A percentile compares a stretch with the other conserved stretches of the same genome.
These are phyloP conservation scores for Epinotia demarniana DNA, from an alignment of 2,888 invertebrate species.

Conservation along the genomic window DNA sequence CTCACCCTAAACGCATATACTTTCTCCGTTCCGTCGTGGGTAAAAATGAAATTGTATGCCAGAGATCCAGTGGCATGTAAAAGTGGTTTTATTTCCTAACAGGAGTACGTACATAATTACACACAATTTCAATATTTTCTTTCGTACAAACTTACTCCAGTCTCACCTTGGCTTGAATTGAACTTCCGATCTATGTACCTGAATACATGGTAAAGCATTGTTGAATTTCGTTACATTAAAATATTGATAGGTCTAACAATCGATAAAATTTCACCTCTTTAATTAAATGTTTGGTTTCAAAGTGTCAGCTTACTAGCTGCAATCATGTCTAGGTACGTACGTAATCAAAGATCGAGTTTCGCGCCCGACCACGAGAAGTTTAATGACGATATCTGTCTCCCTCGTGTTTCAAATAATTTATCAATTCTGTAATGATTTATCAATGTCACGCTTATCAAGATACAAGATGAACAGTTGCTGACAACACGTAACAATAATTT, in stretches of 20 bases:
- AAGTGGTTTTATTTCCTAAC: too few species aligned
- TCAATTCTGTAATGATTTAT: constrained; percentile 41
- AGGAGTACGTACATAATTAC: too few species aligned
- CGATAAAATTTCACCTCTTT: not conserved
- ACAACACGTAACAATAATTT: not conserved
- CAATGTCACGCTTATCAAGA: constrained; percentile 9
- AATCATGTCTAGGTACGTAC: constrained; percentile 36
- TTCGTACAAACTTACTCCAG: too few species aligned
- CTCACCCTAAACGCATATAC: too few species aligned
- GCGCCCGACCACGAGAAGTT: constrained; percentile 8
- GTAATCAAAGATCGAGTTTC: constrained; percentile 34
- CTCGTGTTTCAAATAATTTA: constrained; percentile 37
- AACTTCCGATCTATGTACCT: not conserved
- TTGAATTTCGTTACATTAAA: not conserved
- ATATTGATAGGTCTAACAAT: not conserved
- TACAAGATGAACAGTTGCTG: constrained; percentile 15
- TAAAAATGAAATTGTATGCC: too few species aligned
- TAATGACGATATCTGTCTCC: constrained; percentile 27
- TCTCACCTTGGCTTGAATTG: too few species aligned
- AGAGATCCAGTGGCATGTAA: too few species aligned
- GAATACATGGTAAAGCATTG: not conserved
- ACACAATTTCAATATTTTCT: too few species aligned
- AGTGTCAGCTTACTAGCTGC: constrained; percentile 25
- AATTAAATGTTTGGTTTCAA: not conserved
- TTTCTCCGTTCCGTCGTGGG: too few species aligned